These are phyloP conservation scores for Hoplostethus mediterraneus DNA, from an alignment of 2,797 vertebrate genomes.

Conservation along the genomic window DNA sequence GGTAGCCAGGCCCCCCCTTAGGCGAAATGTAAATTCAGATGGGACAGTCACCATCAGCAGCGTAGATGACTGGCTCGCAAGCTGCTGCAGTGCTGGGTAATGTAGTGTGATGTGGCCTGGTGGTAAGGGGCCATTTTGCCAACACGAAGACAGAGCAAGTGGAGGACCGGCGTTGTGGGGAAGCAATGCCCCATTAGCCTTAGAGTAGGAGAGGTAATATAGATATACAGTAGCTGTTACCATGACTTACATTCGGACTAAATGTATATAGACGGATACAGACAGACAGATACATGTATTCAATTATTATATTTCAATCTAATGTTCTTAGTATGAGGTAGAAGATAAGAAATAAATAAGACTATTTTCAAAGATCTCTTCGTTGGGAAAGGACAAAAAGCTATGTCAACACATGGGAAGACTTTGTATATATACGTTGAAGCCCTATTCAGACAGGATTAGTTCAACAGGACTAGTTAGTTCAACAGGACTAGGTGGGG, in stretches of 20 bases:
- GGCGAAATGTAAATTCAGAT: constrained; percentile 30
- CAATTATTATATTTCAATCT: too few relatives aligned
- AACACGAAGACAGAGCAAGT: constrained; percentile 39
- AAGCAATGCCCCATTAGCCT: constrained; percentile 47
- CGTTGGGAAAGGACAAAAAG: too few relatives aligned
- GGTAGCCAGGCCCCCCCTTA: background rate
- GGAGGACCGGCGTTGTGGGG: constrained; percentile 22
- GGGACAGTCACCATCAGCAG: constrained; percentile 29
- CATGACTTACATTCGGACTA: too few relatives aligned
- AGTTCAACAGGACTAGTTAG: too few relatives aligned
- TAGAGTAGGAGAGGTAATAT: constrained; percentile 25
- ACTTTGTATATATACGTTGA: too few relatives aligned
- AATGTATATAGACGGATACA: background rate
- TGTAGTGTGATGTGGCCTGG: constrained; percentile 62
- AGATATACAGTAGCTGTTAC: background rate
- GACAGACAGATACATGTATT: too few relatives aligned
- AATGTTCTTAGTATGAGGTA: too few relatives aligned
- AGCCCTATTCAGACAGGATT: too few relatives aligned
- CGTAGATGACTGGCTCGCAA: constrained; percentile 37
- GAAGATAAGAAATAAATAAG: too few relatives aligned
- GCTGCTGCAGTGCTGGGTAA: constrained; percentile 43
- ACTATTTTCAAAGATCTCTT: too few relatives aligned
- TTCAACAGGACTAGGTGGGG: too few relatives aligned
- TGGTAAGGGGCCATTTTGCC: constrained; percentile 45
- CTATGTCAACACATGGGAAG: too few relatives aligned